Evolutionary conservation across 2,113 vertebrate genomes (phyloP).

Genomic region (Dicerorhinus sumatrensis): DNA sequence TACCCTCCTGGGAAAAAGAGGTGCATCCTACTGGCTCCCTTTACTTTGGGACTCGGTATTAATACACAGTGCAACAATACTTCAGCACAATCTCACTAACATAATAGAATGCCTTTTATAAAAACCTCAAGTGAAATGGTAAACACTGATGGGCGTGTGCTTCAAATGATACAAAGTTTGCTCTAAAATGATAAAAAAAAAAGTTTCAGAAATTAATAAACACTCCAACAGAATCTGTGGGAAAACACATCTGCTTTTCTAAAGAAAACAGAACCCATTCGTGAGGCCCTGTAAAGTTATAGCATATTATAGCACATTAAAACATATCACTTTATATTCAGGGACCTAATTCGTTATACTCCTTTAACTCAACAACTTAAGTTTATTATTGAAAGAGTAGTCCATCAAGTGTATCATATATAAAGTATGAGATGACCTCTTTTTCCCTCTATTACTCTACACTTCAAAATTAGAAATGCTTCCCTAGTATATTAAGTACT

Average conservation of each 20-base stretch:
- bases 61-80: background rate
- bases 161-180: background rate
- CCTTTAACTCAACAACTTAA: background rate
- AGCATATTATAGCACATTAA: background rate
- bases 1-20: background rate
- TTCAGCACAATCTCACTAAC: background rate
- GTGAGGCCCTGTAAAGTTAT: background rate
- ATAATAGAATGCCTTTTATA: background rate
- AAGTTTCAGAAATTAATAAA: slow-evolving; percentile 4
- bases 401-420: background rate
- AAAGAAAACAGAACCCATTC: slow-evolving; percentile 17
- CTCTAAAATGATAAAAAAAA: slow-evolving; percentile 19
- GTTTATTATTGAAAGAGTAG: slow-evolving; percentile 7
- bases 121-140: background rate
- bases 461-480: slow-evolving; percentile 30
- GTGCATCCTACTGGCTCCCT: background rate
- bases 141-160: background rate
- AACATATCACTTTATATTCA: background rate
- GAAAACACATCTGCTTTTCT: slow-evolving; percentile 15
- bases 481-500: background rate
- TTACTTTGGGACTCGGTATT: background rate
- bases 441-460: background rate
- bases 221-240: background rate
- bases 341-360: background rate
- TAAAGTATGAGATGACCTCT: background rate